phyloP scores from a whole-genome alignment of 2,888 invertebrate genomes.

The Panorpa germanica region DNA sequence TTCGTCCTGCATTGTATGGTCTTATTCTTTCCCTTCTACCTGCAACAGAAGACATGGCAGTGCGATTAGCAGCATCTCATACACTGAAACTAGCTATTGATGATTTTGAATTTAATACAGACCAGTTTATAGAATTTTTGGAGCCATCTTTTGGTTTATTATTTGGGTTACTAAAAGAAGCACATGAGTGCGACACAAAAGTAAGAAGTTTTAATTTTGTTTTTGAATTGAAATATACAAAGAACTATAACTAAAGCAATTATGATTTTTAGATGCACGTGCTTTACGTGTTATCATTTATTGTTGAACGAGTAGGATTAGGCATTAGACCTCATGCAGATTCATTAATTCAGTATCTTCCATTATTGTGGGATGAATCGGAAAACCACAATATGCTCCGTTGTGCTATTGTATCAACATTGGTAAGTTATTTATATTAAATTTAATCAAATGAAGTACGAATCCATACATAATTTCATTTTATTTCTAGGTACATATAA shows the following conservation, averaged over 20 bases:
- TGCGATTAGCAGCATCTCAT: conserved; percentile 70
- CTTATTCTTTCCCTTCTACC: conserved; percentile 54
- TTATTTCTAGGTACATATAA: conserved; percentile 39
- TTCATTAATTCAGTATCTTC: conserved; percentile 64
- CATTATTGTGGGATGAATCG: conserved; percentile 75
- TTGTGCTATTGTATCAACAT: conserved; percentile 74
- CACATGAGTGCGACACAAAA: conserved; percentile 83
- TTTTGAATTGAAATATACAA: conserved; percentile 3
- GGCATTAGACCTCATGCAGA: conserved; percentile 45
- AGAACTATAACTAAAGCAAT: background rate
- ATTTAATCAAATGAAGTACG: conserved; percentile 3
- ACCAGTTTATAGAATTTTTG: conserved; percentile 70
- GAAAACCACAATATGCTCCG: conserved; percentile 76
- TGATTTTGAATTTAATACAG: conserved; percentile 80
- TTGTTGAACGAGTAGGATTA: conserved; percentile 70
- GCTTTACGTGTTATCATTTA: conserved; percentile 71
- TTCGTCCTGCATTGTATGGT: conserved; percentile 67
- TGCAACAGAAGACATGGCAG: conserved; percentile 69
- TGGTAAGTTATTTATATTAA: conserved; percentile 27
- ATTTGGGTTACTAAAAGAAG: conserved; percentile 70
- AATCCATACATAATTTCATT: conserved; percentile 8
- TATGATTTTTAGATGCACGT: conserved; percentile 61
- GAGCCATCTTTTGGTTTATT: conserved; percentile 60
- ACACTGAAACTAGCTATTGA: conserved; percentile 71
- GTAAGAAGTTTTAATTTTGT: conserved; percentile 21